phyloP scores from a whole-genome alignment of 2,113 vertebrate species.

The Bufo bufo region DNA sequence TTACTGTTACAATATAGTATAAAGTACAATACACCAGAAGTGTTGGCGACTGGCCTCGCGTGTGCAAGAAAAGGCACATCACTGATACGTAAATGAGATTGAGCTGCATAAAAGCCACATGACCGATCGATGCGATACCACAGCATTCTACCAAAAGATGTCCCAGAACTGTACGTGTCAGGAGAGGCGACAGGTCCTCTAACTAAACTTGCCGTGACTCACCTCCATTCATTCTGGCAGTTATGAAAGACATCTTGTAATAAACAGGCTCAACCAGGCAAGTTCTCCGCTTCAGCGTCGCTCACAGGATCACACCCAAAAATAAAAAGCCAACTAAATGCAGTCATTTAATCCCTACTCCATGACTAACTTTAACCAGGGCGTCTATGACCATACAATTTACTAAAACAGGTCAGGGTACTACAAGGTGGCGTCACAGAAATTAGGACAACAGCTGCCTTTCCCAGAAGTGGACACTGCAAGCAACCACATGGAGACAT shows the following conservation, averaged over 20 bases:
- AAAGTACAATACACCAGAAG: too few relatives aligned
- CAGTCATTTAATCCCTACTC: slow-evolving; percentile 6
- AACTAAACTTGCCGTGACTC: not conserved
- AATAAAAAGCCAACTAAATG: not conserved
- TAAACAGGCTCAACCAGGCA: not conserved
- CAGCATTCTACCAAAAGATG: too few relatives aligned
- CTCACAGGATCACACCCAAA: slow-evolving; percentile 9
- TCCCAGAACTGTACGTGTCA: too few relatives aligned
- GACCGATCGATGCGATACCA: too few relatives aligned
- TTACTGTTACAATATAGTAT: too few relatives aligned
- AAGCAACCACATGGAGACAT: too few relatives aligned
- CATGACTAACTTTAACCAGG: not conserved
- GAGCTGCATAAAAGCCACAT: too few relatives aligned
- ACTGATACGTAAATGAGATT: too few relatives aligned
- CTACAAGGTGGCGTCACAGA: not conserved
- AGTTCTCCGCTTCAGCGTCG: not conserved
- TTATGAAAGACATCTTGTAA: slow-evolving; percentile 5
- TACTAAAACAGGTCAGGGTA: not conserved
- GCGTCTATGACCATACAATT: not conserved
- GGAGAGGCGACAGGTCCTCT: too few relatives aligned
- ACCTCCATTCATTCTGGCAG: not conserved
- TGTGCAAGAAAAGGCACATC: too few relatives aligned
- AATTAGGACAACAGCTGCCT: not conserved
- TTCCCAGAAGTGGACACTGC: not conserved
- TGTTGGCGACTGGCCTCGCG: too few relatives aligned